Base-by-base conservation (phyloP, 2,797 vertebrate species). In the Lycodopsis pacificus region DNA sequence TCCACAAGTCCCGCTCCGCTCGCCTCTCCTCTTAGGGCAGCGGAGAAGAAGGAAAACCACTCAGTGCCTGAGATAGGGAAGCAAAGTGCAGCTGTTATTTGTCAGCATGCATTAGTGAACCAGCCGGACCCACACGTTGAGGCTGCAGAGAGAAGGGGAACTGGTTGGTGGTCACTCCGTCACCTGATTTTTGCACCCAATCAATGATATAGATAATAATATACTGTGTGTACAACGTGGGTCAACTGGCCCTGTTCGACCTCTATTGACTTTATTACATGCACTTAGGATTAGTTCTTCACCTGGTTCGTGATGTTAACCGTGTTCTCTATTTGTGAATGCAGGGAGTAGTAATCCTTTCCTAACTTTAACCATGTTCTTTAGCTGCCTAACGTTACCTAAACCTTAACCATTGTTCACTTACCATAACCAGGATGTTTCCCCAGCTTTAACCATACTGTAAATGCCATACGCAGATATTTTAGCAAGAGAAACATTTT, bases 71-170 rank as follows among this genome's bases (percentile, higher is more conserved):
- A 86, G 79, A 86, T 84, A 75, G 72, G 71, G 76, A 86, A 42
- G 83, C 81, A 90, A 87, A 92, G 89, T 91, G 90, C 81, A 84
- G 81, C 88, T 83, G 76, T 82, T 92, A 82, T 90, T 89, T 87
- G 80, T 85, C 80, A 77, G 77, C 85, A 71, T 89, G 89, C 89
- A 94, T 93, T 93, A 93, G 88, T 36, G 38, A 82, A 81, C 27
- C 51, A 20, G 74, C 30, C 58, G 2, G 59, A 78, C 65, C 42
- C 54, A 63, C 40, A 38, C 74, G 75, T 74, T 73, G 66, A 77
- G 56, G 70, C 82, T 78, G 70, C 76, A 32, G 44, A 58, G 72
- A 66, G 73, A 75, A 75, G 14, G 7, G 83, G 78, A 86, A 84
- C 79, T 64, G 69, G 77, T 81, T 13, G 36, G 49, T 54, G 70